Evolutionary conservation across 1,140 invertebrate species (phyloP), one percentile per base, ranked within the genome.

Genomic region (Aphaenogaster ashmeadi): DNA sequence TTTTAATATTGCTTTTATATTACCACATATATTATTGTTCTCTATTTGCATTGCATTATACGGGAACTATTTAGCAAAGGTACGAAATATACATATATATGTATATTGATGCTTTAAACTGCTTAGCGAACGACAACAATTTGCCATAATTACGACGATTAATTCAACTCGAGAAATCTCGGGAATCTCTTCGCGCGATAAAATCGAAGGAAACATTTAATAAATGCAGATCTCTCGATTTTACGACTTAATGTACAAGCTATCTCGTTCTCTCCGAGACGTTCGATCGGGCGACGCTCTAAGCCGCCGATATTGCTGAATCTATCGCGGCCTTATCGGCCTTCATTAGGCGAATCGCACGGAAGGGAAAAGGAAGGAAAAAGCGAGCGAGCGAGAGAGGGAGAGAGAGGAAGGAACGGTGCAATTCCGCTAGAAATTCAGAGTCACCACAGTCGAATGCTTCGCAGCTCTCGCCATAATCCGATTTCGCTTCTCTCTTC

Each of bases 381-480:
- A 27, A 69, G 15, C 56, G 15, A 87, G 3, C 36, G 66, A 66
- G 33, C 72, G 71, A 81, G 66, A 18, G 44, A 85, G 52, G 81
- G 11, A 80, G 54, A 67, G 67, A 52, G 60, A 86, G 58, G 77
- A 38, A 79, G 56, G 0, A 56, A 89, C 47, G 41, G 66, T 47
- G 79, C 44, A 80, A 88, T 84, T 84, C 80, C 56, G 11, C 80
- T 74, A 84, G 80, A 84, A 84, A 84, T 84, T 84, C 80, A 84
- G 80, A 84, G 80, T 84, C 80, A 84, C 80, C 80, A 75, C 80
- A 84, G 80, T 84, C 80, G 90, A 83, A 90, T 88, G 81, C 87
- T 88, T 80, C 80, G 89, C 85, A 91, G 90, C 90, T 87, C 89
- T 88, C 86, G 86, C 88, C 83, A 91, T 91, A 91, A 91, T 90